Percentiles rank a stretch among this genome's conserved stretches.
These are phyloP conservation scores for Cremastobaeus sp. DNA, from an alignment of 2,888 invertebrate genomes.

Conservation along the genomic window DNA sequence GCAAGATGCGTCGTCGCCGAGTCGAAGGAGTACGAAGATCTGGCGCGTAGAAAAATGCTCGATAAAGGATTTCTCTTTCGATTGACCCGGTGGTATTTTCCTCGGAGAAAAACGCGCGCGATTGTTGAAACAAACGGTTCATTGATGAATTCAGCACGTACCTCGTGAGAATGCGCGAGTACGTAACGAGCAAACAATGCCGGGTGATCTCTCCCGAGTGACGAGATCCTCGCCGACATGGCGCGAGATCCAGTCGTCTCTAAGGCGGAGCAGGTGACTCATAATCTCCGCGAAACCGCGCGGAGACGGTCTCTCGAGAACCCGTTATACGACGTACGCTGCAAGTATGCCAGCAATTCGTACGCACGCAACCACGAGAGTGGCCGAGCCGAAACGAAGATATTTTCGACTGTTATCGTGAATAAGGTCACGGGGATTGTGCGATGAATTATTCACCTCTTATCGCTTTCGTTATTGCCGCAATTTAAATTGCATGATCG, in stretches of 20 bases:
- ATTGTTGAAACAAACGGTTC: constrained; percentile 31
- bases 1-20: no score
- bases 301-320: constrained; percentile 45
- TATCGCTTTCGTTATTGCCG: constrained; percentile 14
- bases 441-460: constrained; percentile 30
- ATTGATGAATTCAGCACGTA: constrained; percentile 42
- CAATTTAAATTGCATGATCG: constrained; percentile 2
- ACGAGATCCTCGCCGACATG: constrained; percentile 41
- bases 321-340: constrained; percentile 48
- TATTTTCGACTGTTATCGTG: constrained; percentile 16
- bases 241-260: constrained; percentile 29
- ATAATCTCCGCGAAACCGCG: constrained; percentile 25
- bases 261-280: constrained; percentile 56
- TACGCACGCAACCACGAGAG: constrained; percentile 17
- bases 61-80: constrained; percentile 15
- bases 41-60: no score
- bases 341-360: constrained; percentile 19
- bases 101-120: constrained; percentile 3
- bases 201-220: constrained; percentile 44
- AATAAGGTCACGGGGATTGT: constrained; percentile 34
- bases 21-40: no score
- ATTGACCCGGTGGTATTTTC: constrained; percentile 49
- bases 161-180: constrained; percentile 31
- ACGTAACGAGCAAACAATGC: constrained; percentile 44
- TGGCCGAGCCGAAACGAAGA: neutral